Base-by-base conservation (phyloP, 2,113 vertebrate species). In the Cnemophilus loriae region DNA sequence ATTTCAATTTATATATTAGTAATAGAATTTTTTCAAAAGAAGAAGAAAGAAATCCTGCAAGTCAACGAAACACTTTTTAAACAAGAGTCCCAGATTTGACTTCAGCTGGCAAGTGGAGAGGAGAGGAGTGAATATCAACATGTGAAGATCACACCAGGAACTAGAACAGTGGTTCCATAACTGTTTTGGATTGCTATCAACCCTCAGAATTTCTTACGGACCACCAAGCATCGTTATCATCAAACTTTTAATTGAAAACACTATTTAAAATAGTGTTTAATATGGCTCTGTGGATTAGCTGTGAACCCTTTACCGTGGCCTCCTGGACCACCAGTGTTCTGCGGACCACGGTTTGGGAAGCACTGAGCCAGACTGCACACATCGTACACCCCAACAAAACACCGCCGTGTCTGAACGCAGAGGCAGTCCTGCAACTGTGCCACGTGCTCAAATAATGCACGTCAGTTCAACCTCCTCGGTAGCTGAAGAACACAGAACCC, bases 231-330 rank as follows among this genome's bases (percentile, higher is more conserved):
- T 94, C 68, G 0, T 96, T 90, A 93, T 93, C 75, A 95, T 83
- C 92, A 93, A 80, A 24, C 37, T 93, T 97, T 86, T 96, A 97
- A 95, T 95, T 95, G 95, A 77, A 97, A 97, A 86, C 95, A 97
- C 88, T 37, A 89, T 96, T 86, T 90, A 88, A 97, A 95, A 88
- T 78, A 95, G 71, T 55, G 30, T 90, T 96, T 93, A 90, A 88
- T 86, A 73, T 4, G 41, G 75, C 92, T 93, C 92, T 95, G 92
- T 0, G 59, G 90, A 70, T 93, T 89, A 96, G 85, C 76, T 86
- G 79, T 7, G 56, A 90, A 74, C 79, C 83, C 89, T 93, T 90
- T 37, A 32, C 63, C 3, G 1, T 80, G 92, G 94, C 88, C 96
- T 97, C 95, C 85, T 81, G 94, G 94, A 94, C 96, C 96, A 95